Base-by-base conservation (phyloP, 1,140 invertebrate genomes). In the Zaprionus inermis region DNA sequence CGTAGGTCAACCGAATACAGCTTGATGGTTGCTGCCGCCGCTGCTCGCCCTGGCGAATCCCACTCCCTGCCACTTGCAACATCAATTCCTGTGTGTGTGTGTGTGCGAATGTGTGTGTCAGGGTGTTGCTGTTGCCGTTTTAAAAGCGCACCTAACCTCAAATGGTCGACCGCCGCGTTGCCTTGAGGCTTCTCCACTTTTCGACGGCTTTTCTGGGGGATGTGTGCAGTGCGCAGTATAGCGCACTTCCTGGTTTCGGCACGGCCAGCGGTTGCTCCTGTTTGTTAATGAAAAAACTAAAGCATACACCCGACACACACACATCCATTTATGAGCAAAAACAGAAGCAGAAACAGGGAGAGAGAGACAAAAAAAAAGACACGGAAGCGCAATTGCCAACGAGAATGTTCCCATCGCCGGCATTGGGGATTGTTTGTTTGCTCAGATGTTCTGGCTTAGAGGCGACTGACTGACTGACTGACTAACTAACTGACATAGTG, bases 221-320 rank as follows among this genome's bases (percentile, higher is more conserved):
- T 64, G 66, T 64, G 55, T 78, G 80, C 85, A 71, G 55, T 81
- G 80, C 78, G 75, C 79, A 73, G 46, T 79, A 76, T 86, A 80
- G 82, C 79, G 76, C 63, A 86, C 82, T 86, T 86, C 82, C 82
- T 86, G 82, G 83, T 82, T 79, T 22, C 51, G 56, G 67, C 59
- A 41, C 28, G n/a, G 32, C 55, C 68, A 69, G 61, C 41, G 36
- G 46, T 54, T 18, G 57, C 65, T 67, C 51, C 61, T 77, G 77
- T 84, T 80, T 81, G 81, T 84, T 85, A 85, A 85, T 85, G 81
- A 85, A 84, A 75, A 84, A 75, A 70, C 36, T 60, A 22, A 65
- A 41, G 46, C 59, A 54, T 32, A 24, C 49, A 32, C 38, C 24
- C 24, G 5, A n/a, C 18, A 12, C 22, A 12, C 22, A 24, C 22